Conservation (phyloP, 1,140 invertebrate genomes). For the Asobara japonica region DNA sequence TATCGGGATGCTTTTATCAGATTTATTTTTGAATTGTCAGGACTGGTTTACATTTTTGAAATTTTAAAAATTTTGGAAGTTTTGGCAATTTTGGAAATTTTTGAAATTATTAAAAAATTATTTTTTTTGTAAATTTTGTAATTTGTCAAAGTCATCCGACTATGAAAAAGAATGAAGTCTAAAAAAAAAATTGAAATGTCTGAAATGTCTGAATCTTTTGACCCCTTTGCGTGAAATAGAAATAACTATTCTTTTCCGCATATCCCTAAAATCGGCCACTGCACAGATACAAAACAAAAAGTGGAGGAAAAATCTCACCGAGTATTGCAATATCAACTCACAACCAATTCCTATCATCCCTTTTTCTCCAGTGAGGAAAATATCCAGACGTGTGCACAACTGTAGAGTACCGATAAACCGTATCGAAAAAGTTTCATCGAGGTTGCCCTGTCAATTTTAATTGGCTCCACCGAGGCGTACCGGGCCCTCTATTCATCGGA, state of each 20-base stretch:
- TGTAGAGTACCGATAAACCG: constrained; percentile 28
- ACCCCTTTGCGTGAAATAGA: neutral
- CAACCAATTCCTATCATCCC: constrained; percentile 6
- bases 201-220: too few species aligned
- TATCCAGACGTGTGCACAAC: constrained; percentile 13
- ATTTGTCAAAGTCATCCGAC: too few species aligned
- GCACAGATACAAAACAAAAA: neutral
- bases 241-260: neutral
- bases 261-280: neutral
- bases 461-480: constrained; percentile 52
- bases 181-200: too few species aligned
- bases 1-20: too few species aligned
- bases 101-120: too few species aligned
- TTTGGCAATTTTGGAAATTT: too few species aligned
- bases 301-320: neutral
- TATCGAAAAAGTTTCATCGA: constrained; percentile 41
- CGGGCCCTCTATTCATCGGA: constrained; percentile 50
- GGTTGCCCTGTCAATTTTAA: constrained; percentile 55
- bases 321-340: neutral
- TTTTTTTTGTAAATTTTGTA: too few species aligned
- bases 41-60: too few species aligned
- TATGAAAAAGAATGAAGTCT: too few species aligned
- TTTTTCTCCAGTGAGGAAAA: neutral
- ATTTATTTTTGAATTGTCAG: too few species aligned
- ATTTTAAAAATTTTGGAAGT: too few species aligned